Conservation (phyloP, 2,797 vertebrate species). For the Sebastes kiyomatsui region DNA sequence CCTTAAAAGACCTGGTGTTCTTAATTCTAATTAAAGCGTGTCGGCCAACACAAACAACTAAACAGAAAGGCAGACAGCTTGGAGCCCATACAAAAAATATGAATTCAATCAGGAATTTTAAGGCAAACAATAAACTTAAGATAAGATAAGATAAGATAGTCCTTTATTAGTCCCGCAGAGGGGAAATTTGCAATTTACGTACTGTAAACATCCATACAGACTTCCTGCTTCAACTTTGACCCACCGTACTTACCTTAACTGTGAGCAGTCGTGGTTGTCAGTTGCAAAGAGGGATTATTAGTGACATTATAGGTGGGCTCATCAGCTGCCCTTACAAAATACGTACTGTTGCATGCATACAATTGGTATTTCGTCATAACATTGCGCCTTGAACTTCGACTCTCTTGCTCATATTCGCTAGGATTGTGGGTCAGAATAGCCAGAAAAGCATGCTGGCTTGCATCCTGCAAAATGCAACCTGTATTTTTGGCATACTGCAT, state of each 20-base stretch:
- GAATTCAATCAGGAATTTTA: neutral
- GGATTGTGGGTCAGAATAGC: too few species aligned
- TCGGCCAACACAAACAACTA: conserved; percentile 10
- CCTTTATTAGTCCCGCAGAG: too few species aligned
- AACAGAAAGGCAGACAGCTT: neutral
- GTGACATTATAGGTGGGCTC: neutral
- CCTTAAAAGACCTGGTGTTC: neutral
- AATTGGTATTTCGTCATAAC: too few species aligned
- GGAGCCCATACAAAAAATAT: neutral
- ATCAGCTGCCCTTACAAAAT: too few species aligned
- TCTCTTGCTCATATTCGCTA: fast-evolving
- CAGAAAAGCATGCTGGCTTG: too few species aligned
- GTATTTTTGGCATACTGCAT: too few species aligned
- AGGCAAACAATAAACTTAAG: neutral
- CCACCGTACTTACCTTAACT: neutral
- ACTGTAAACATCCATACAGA: neutral
- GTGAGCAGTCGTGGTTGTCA: neutral
- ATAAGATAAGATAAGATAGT: too few species aligned
- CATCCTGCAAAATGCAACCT: fast-evolving
- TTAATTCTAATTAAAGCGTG: neutral
- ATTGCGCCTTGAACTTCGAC: too few species aligned
- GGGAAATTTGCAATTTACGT: neutral
- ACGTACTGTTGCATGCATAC: too few species aligned
- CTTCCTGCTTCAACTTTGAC: neutral
- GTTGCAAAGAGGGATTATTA: neutral